Percentiles rank a stretch among this genome's conserved stretches.
Conservation (phyloP, 2,888 invertebrate genomes). For the Parnassius orleans region DNA sequence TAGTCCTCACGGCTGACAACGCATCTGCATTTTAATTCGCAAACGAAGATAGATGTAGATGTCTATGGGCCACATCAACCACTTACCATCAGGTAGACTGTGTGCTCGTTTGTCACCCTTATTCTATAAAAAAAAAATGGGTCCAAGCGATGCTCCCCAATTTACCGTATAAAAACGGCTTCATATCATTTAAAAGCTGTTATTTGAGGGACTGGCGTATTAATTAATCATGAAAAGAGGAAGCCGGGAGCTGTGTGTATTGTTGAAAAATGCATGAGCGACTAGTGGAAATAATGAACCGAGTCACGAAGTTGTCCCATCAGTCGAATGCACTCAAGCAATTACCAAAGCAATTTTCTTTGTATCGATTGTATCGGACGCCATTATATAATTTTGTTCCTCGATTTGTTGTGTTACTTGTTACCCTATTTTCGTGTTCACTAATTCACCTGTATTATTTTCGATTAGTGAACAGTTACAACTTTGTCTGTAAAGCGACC, state of each 20-base stretch:
- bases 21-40: too few species aligned
- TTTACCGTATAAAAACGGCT: slow-evolving; percentile 2
- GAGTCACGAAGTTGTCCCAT: slow-evolving; percentile 42
- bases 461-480: too few species aligned
- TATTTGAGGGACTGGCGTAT: slow-evolving; percentile 22
- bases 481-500: too few species aligned
- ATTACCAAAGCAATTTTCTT: slow-evolving; percentile 30
- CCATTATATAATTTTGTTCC: not conserved
- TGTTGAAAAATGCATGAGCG: slow-evolving; percentile 28
- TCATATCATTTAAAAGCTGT: slow-evolving; percentile 24
- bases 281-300: slow-evolving; percentile 38
- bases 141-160: slow-evolving; percentile 6
- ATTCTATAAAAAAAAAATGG: too few species aligned
- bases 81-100: too few species aligned
- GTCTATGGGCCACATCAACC: too few species aligned
- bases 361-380: slow-evolving; percentile 32
- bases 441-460: too few species aligned
- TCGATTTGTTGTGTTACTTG: slow-evolving; percentile 3
- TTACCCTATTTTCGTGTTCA: too few species aligned
- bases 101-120: too few species aligned
- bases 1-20: too few species aligned
- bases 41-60: too few species aligned
- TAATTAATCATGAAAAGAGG: slow-evolving; percentile 25
- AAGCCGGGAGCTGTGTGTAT: slow-evolving; percentile 20
- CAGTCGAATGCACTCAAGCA: slow-evolving; percentile 36